Conservation (phyloP, 2,888 invertebrate genomes). For the Oxycera nigricornis region DNA sequence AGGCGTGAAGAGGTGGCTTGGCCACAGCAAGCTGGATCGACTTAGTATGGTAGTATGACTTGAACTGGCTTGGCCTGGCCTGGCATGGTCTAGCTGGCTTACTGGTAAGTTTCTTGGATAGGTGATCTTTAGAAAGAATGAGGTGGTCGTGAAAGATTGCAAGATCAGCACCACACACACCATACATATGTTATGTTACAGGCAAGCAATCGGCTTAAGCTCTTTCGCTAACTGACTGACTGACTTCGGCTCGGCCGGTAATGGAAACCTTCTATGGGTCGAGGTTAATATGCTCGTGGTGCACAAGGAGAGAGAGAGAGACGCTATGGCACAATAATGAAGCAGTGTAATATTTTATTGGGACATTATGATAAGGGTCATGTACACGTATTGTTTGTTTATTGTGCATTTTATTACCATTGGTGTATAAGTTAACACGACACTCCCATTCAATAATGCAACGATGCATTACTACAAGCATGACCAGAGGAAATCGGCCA, state of each 20-base stretch:
- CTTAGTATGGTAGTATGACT: background rate
- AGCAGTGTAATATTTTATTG: conserved; percentile 27
- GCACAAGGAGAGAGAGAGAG: background rate
- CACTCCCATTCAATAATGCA: no score
- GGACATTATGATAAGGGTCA: conserved; percentile 28
- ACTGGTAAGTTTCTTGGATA: background rate
- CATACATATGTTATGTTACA: background rate
- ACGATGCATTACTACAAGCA: no score
- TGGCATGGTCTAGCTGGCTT: background rate
- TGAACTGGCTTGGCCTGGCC: background rate
- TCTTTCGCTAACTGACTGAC: background rate
- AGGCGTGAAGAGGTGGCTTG: background rate
- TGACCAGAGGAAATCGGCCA: no score
- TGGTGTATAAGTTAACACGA: no score
- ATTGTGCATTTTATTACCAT: conserved; percentile 16
- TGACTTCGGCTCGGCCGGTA: background rate
- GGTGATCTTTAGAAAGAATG: conserved; percentile 29
- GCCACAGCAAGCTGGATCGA: background rate
- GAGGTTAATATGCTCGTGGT: conserved; percentile 26
- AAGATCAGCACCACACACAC: conserved; percentile 10
- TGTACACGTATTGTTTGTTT: conserved; percentile 28
- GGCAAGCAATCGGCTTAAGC: background rate
- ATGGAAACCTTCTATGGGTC: conserved; percentile 33
- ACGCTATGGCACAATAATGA: conserved; percentile 20
- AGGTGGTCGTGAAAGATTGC: conserved; percentile 34